Conservation (phyloP, 2,888 invertebrate genomes). For the Orthonychiurus folsomi region DNA sequence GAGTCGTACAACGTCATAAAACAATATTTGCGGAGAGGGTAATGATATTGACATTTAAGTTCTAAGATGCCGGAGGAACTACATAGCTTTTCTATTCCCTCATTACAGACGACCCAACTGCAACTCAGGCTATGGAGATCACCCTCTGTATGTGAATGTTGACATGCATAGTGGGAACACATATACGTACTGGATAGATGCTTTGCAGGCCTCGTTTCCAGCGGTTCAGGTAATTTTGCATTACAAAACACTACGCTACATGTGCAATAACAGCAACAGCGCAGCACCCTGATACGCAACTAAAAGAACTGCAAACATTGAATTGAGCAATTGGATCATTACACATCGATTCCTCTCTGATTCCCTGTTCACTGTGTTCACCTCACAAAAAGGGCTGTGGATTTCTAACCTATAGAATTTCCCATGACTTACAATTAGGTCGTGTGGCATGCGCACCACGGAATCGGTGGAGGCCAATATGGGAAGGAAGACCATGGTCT, state of each 20-base stretch:
- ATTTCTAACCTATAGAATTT: too few relatives aligned
- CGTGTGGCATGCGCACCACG: too few relatives aligned
- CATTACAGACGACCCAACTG: slow-evolving; percentile 46
- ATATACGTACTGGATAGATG: slow-evolving; percentile 56
- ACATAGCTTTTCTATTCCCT: too few relatives aligned
- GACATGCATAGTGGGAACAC: slow-evolving; percentile 54
- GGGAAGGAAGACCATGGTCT: too few relatives aligned
- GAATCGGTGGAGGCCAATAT: too few relatives aligned
- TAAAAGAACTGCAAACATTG: too few relatives aligned
- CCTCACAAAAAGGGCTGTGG: too few relatives aligned
- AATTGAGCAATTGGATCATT: background rate
- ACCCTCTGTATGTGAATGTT: slow-evolving; percentile 57
- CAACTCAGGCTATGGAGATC: slow-evolving; percentile 51
- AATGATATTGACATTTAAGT: too few relatives aligned
- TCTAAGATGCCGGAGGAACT: background rate
- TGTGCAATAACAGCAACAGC: background rate
- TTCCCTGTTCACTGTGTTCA: too few relatives aligned
- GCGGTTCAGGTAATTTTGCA: slow-evolving; percentile 45
- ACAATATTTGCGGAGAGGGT: slow-evolving; percentile 52
- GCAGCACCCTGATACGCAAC: background rate
- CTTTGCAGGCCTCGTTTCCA: slow-evolving; percentile 50
- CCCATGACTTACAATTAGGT: too few relatives aligned
- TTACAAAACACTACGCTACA: too few relatives aligned
- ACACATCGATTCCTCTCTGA: too few relatives aligned
- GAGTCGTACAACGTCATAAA: slow-evolving; percentile 51